These are phyloP conservation scores for Ranitomeya imitator DNA, from an alignment of 2,113 vertebrate genomes.

Conservation along the genomic window DNA sequence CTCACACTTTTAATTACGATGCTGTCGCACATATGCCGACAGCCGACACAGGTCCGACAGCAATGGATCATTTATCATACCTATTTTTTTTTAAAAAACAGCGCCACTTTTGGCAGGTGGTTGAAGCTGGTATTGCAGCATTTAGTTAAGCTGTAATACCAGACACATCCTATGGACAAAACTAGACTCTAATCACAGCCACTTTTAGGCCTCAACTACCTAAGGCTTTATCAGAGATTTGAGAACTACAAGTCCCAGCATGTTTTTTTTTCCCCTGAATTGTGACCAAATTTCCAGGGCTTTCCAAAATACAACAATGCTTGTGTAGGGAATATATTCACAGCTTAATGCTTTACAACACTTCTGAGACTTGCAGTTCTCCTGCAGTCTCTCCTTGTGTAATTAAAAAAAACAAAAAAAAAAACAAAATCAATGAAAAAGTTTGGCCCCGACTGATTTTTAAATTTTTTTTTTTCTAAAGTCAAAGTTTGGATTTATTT, in stretches of 20 bases:
- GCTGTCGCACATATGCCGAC: not conserved
- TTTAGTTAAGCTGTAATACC: not conserved
- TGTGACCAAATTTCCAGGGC: not conserved
- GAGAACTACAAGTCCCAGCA: not conserved
- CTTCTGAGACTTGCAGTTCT: not conserved
- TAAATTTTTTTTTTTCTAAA: no score
- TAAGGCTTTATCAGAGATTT: not conserved
- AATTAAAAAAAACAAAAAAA: no score
- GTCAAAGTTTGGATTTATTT: no score
- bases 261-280: not conserved
- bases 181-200: not conserved
- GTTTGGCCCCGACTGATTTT: no score
- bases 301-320: not conserved
- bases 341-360: not conserved
- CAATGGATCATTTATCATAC: not conserved
- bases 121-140: not conserved
- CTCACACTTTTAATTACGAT: constrained; percentile 18
- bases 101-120: not conserved
- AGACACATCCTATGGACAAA: not conserved
- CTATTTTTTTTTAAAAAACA: not conserved
- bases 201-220: not conserved
- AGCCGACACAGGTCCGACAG: not conserved
- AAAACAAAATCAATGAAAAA: no score
- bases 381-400: no score
- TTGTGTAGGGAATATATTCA: no score